Percentiles rank a stretch among this genome's conserved stretches.
phyloP scores from a whole-genome alignment of 2,113 vertebrate genomes.

The Lasiurus borealis region DNA sequence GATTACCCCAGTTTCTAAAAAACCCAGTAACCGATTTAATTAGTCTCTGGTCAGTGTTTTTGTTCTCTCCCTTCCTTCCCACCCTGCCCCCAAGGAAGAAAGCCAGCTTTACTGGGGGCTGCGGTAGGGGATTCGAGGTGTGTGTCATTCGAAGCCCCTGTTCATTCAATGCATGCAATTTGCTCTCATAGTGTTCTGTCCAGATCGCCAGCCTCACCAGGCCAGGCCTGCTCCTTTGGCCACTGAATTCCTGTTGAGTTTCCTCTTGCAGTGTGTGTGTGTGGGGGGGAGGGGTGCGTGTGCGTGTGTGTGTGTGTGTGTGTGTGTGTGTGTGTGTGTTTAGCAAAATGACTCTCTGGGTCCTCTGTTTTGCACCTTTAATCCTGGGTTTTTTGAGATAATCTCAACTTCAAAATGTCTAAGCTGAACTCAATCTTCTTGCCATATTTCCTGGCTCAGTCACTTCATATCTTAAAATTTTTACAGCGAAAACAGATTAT shows the following conservation, averaged over 20 bases:
- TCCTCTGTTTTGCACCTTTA: conserved; percentile 24
- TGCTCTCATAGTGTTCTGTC: not conserved
- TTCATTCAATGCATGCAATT: not conserved
- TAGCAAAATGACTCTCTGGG: not conserved
- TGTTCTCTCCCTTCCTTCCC: not conserved
- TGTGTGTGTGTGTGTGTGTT: not conserved
- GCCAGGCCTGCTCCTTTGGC: not conserved
- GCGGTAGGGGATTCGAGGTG: not conserved
- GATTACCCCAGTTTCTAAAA: conserved; percentile 68
- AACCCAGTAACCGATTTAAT: conserved; percentile 65
- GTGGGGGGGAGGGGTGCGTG: no score
- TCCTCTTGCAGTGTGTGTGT: not conserved
- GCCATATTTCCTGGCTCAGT: not conserved
- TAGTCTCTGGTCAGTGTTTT: conserved; percentile 65
- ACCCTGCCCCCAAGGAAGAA: not conserved
- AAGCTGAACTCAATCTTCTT: not conserved
- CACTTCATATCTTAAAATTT: conserved; percentile 14
- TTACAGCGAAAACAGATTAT: not conserved
- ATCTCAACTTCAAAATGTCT: conserved; percentile 46
- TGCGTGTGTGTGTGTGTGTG: not conserved
- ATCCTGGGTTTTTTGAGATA: conserved; percentile 26
- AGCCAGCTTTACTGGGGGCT: not conserved
- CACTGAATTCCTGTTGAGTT: not conserved
- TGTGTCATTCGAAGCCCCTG: not conserved
- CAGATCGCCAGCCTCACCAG: not conserved